phyloP scores from a whole-genome alignment of 2,113 vertebrate genomes.

The Rhadina sibilatrix region DNA sequence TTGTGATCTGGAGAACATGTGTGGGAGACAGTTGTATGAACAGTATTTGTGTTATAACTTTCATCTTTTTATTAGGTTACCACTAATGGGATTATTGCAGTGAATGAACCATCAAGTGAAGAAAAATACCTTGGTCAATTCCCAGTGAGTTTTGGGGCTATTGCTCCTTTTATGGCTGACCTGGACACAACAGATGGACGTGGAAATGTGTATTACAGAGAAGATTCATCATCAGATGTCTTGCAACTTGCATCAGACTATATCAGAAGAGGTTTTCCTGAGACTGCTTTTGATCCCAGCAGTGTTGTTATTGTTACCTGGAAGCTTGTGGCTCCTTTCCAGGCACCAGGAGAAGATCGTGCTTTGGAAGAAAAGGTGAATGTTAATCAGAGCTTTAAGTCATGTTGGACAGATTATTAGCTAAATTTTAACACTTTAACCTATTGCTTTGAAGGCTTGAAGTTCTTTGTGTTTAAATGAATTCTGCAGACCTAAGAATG shows the following conservation, averaged over 20 bases:
- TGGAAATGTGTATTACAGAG: slow-evolving; percentile 84
- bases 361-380: slow-evolving; percentile 75
- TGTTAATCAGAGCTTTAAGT: background rate
- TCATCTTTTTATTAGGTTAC: slow-evolving; percentile 75
- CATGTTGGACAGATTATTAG: background rate
- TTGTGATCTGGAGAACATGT: background rate
- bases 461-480: background rate
- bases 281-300: slow-evolving; percentile 72
- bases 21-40: background rate
- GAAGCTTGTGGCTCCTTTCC: slow-evolving; percentile 77
- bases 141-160: slow-evolving; percentile 81
- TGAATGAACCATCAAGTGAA: slow-evolving; percentile 74
- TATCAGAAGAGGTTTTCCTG: slow-evolving; percentile 83
- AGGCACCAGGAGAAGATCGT: slow-evolving; percentile 46
- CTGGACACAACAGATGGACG: slow-evolving; percentile 82
- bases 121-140: slow-evolving; percentile 80
- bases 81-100: slow-evolving; percentile 89
- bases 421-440: background rate
- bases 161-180: slow-evolving; percentile 86
- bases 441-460: background rate
- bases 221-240: slow-evolving; percentile 77
- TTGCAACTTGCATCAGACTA: slow-evolving; percentile 70
- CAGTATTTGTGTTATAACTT: background rate
- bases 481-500: background rate
- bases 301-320: slow-evolving; percentile 84